These are phyloP conservation scores for Chaetops frenatus DNA, from an alignment of 2,113 vertebrate genomes.

Conservation along the genomic window DNA sequence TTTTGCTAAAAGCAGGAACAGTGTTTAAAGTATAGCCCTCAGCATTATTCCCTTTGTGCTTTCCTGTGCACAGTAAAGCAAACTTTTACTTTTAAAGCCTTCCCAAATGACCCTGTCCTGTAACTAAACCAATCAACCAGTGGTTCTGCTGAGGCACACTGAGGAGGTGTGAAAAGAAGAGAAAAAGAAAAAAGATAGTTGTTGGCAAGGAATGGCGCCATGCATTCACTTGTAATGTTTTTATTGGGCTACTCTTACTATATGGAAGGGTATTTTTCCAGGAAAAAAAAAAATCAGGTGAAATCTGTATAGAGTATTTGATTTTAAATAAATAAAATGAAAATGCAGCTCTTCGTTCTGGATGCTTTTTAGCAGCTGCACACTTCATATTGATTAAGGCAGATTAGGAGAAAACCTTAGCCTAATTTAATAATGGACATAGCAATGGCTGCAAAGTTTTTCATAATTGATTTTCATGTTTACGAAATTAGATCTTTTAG, in stretches of 20 bases:
- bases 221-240: accelerated
- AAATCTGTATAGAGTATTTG: neutral
- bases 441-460: neutral
- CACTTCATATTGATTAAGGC: neutral
- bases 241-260: neutral
- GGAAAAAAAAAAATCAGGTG: neutral
- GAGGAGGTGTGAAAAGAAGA: neutral
- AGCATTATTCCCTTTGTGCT: neutral
- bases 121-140: neutral
- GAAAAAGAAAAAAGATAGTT: neutral
- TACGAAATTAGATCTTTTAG: neutral
- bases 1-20: neutral
- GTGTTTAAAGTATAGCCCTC: neutral
- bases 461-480: neutral
- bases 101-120: neutral
- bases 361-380: neutral
- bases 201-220: neutral
- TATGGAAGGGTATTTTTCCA: neutral
- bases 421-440: neutral
- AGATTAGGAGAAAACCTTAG: neutral
- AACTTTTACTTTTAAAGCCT: neutral
- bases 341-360: neutral
- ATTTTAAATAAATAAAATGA: neutral
- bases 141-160: neutral
- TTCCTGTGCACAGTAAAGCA: neutral